A percentile compares a stretch with the other conserved stretches of the same genome.
phyloP scores from a whole-genome alignment of 1,140 invertebrate species.

The Zaprionus gabonicus region DNA sequence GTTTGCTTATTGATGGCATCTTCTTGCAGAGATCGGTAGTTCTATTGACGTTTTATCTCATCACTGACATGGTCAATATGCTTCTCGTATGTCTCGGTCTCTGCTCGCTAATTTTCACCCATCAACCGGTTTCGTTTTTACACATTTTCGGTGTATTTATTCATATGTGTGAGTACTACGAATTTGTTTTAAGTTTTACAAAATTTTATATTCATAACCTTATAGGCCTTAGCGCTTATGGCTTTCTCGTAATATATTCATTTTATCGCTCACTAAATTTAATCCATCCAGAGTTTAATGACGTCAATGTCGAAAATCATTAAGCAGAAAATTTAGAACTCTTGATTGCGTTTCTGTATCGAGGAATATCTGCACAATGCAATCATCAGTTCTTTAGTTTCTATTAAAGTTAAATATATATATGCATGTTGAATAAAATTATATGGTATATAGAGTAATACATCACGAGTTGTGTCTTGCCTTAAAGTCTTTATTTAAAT shows the following conservation, averaged over 20 bases:
- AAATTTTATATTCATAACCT: neutral
- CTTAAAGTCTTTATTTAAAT: neutral
- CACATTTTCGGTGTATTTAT: neutral
- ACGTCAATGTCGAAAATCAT: constrained; percentile 2
- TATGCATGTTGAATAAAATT: neutral
- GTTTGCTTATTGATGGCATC: neutral
- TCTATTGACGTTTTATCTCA: constrained; percentile 59
- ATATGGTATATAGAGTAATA: neutral
- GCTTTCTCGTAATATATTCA: constrained; percentile 58
- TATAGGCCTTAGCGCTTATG: constrained; percentile 38
- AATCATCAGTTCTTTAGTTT: constrained; percentile 17
- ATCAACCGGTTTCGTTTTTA: neutral
- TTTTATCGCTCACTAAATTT: constrained; percentile 5
- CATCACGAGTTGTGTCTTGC: neutral
- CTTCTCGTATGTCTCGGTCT: neutral
- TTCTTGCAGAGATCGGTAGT: constrained; percentile 46
- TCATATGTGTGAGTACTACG: neutral
- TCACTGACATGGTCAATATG: constrained; percentile 54
- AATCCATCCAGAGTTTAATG: neutral
- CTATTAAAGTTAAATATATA: neutral
- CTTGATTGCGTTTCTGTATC: neutral
- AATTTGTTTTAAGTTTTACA: neutral
- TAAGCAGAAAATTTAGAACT: neutral
- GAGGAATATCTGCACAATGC: neutral
- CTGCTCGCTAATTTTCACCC: neutral